These are phyloP conservation scores for Dunckerocampus dactyliophorus DNA, from an alignment of 2,113 vertebrate species.

Conservation along the genomic window DNA sequence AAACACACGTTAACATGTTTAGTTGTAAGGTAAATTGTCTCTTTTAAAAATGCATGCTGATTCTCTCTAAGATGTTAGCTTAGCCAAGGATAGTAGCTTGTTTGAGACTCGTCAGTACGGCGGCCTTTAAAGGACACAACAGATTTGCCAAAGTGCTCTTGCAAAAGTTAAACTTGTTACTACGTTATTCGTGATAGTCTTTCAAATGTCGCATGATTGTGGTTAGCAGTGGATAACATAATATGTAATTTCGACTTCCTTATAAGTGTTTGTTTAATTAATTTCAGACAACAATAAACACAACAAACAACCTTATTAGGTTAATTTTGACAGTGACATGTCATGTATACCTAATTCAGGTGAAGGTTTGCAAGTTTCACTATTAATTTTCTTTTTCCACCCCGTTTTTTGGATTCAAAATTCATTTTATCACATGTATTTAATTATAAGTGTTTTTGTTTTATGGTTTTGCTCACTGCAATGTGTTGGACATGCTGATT, in stretches of 20 bases:
- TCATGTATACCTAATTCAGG: not conserved
- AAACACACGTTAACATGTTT: not conserved
- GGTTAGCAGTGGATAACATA: too few relatives aligned
- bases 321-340: not conserved
- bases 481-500: too few relatives aligned
- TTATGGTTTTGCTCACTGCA: too few relatives aligned
- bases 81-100: too few relatives aligned
- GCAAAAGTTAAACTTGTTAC: too few relatives aligned
- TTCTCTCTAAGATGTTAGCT: not conserved
- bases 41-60: not conserved
- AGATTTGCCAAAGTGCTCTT: not conserved
- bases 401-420: too few relatives aligned
- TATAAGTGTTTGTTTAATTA: not conserved
- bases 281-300: not conserved
- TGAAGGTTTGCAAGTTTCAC: too few relatives aligned
- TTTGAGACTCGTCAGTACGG: not conserved
- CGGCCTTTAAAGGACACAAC: not conserved
- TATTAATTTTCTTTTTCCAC: too few relatives aligned
- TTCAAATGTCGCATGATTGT: too few relatives aligned
- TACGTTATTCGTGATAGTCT: too few relatives aligned
- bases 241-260: not conserved
- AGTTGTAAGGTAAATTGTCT: not conserved
- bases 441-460: too few relatives aligned
- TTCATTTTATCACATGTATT: too few relatives aligned
- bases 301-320: not conserved